phyloP scores from a whole-genome alignment of 2,113 vertebrate species.

The Upupa epops region DNA sequence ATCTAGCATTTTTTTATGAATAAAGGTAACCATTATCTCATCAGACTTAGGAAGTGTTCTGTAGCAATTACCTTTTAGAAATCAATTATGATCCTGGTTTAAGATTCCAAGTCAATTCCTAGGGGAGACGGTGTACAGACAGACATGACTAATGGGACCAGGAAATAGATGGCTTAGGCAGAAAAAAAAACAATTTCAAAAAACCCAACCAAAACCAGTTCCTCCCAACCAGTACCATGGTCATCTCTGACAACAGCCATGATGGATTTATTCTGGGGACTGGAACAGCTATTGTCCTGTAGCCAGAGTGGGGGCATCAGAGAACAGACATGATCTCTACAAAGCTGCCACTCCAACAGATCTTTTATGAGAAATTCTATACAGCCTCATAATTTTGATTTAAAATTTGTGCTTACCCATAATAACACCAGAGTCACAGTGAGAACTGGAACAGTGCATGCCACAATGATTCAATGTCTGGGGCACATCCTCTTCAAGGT shows the following conservation, averaged over 20 bases:
- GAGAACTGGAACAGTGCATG: not conserved
- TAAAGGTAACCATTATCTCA: not conserved
- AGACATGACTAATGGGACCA: not conserved
- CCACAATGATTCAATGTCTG: not conserved
- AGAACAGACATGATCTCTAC: not conserved
- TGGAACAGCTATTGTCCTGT: not conserved
- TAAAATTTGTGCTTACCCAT: not conserved
- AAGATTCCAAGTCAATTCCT: not conserved
- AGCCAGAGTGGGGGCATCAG: accelerated
- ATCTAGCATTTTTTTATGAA: not conserved
- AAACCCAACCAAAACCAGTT: not conserved
- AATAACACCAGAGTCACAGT: not conserved
- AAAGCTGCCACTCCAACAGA: not conserved
- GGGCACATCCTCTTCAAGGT: not conserved
- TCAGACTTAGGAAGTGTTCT: not conserved
- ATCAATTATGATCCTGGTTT: not conserved
- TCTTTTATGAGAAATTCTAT: not conserved
- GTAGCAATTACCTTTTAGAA: not conserved
- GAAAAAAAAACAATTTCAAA: not conserved
- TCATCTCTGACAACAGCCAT: too few relatives aligned
- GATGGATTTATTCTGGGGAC: not conserved
- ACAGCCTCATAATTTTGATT: not conserved
- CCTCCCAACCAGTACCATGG: not conserved
- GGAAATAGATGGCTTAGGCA: not conserved
- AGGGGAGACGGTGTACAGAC: not conserved